A percentile compares a stretch with the other conserved stretches of the same genome.
phyloP scores from a whole-genome alignment of 2,888 invertebrate genomes.

The Nemoura dubitans region DNA sequence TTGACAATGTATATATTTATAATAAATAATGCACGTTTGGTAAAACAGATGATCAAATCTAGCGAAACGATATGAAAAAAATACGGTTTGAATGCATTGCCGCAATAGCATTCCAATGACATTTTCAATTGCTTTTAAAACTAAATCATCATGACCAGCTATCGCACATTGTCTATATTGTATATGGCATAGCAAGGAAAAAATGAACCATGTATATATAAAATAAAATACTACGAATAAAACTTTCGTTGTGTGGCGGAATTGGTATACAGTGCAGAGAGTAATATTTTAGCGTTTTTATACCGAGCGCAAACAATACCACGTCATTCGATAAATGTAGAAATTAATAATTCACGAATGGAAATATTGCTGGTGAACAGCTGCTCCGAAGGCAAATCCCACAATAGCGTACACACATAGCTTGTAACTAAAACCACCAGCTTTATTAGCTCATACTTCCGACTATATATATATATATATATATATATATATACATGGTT shows the following conservation, averaged over 20 bases:
- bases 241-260: background rate
- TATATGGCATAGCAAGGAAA: background rate
- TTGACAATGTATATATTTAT: background rate
- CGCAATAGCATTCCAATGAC: background rate
- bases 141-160: background rate
- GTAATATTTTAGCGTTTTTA: background rate
- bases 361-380: background rate
- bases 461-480: too few species aligned
- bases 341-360: slow-evolving; percentile 7
- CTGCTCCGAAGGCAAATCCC: background rate
- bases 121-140: slow-evolving; percentile 7
- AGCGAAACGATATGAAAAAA: background rate
- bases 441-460: background rate
- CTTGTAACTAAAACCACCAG: background rate
- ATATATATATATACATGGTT: background rate
- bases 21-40: background rate
- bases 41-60: background rate
- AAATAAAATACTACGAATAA: background rate
- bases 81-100: background rate
- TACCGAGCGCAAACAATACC: slow-evolving; percentile 2
- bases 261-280: background rate
- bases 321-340: slow-evolving; percentile 7
- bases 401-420: background rate
- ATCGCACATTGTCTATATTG: background rate
- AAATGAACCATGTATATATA: background rate